Base-by-base conservation (phyloP, 2,797 vertebrate species). In the Xerus rutilus region DNA sequence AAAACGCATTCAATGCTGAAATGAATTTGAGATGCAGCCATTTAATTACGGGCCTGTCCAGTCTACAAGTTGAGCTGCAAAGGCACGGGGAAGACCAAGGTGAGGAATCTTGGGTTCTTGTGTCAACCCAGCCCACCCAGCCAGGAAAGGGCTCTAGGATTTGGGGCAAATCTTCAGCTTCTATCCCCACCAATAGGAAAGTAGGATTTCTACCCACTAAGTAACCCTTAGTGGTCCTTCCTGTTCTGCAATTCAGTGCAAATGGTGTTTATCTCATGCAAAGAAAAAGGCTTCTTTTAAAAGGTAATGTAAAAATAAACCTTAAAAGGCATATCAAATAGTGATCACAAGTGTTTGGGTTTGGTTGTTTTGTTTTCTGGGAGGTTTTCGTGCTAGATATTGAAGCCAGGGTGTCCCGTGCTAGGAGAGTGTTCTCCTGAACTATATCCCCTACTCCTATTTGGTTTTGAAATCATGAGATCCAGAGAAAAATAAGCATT, bases 241-340 rank as follows among this genome's bases (percentile, higher is more conserved):
- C 57, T 11, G 14, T 54, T 86, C 72, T 74, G 79, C 90, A 85
- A 86, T 57, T 74, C 64, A 91, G 54, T n/a, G 74, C 18, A 49
- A 78, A 95, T 1, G 4, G 17, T 57, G 30, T 32, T 49, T 35
- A 23, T 28, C n/a, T 87, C 65, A 86, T 39, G n/a, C 28, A 57
- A 86, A 91, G 64, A 67, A 74, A 94, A 0, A 69, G 82, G 49
- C 35, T 89, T 70, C 57, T 54, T 91, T 94, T 57, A 57, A 57
- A 21, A 57, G 20, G 54, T 57, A 57, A 57, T 21, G 18, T 57
- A 57, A 57, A 57, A 57, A 25, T 77, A 52, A 92, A 89, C 73
- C 77, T 86, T 76, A 89, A 87, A 87, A 73, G 3, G 23, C 23
- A 20, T 57, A 72, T 64, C 79, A 62, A 86, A 28, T 54, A 82